These are phyloP conservation scores for Drosophila pseudoobscura DNA, from an alignment of 1,140 invertebrate genomes.

Conservation along the genomic window DNA sequence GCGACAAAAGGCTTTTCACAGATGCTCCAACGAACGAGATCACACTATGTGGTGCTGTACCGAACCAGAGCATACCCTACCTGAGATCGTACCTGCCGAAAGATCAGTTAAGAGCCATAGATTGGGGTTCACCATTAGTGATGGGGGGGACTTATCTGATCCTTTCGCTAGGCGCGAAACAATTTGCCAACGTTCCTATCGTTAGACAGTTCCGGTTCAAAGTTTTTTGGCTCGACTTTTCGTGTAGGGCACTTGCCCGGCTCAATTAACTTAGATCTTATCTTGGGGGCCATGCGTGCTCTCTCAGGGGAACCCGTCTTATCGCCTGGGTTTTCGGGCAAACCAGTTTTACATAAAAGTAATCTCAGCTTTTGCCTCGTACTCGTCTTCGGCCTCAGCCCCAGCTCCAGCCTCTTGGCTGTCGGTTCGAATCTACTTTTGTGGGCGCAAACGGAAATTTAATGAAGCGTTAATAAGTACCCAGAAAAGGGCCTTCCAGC, in stretches of 20 bases:
- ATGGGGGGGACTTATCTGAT: slow-evolving; percentile 57
- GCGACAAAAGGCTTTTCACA: slow-evolving; percentile 47
- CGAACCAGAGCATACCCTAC: background rate
- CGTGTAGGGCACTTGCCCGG: slow-evolving; percentile 58
- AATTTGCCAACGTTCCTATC: slow-evolving; percentile 5
- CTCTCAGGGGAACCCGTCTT: slow-evolving; percentile 16
- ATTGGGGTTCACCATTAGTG: slow-evolving; percentile 28
- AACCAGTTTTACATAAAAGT: slow-evolving; percentile 63
- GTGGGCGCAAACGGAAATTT: slow-evolving; percentile 60
- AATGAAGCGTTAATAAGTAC: slow-evolving; percentile 79
- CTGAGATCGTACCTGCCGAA: too few relatives aligned
- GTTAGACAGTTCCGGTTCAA: slow-evolving; percentile 23
- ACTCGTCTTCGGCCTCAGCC: slow-evolving; percentile 12
- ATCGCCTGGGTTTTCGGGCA: slow-evolving; percentile 34
- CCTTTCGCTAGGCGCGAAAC: slow-evolving; percentile 44
- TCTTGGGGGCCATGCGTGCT: slow-evolving; percentile 25
- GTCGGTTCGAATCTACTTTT: slow-evolving; percentile 62
- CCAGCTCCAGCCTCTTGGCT: slow-evolving; percentile 26
- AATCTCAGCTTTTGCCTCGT: slow-evolving; percentile 17
- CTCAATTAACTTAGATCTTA: slow-evolving; percentile 76
- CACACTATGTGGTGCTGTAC: slow-evolving; percentile 34
- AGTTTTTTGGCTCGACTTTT: slow-evolving; percentile 50
- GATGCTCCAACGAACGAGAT: slow-evolving; percentile 17
- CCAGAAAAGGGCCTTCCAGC: slow-evolving; percentile 36
- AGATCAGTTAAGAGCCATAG: background rate